Evolutionary conservation across 2,888 invertebrate genomes (phyloP).

Genomic region (Tenodera sinensis): DNA sequence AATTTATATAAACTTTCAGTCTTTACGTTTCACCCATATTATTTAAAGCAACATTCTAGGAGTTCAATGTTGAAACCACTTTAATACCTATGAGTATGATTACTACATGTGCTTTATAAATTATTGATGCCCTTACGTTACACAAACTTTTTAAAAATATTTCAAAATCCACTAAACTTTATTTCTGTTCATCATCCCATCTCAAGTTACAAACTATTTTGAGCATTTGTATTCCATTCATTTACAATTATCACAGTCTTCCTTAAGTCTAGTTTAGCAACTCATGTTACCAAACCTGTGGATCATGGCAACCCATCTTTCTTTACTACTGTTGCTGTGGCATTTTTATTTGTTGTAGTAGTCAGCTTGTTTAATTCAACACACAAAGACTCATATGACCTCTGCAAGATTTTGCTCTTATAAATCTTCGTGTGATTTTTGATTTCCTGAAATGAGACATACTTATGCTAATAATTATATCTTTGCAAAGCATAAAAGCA

Average conservation of each 20-base stretch:
- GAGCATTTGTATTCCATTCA: background rate
- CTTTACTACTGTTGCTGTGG: background rate
- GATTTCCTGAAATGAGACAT: constrained; percentile 17
- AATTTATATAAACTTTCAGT: background rate
- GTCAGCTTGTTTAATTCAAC: constrained; percentile 17
- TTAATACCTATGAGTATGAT: background rate
- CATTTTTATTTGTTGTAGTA: background rate
- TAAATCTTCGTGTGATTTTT: background rate
- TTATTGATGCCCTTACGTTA: background rate
- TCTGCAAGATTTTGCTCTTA: background rate
- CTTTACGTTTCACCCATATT: background rate
- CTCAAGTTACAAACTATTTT: background rate
- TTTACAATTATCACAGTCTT: constrained; percentile 1
- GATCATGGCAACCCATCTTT: background rate
- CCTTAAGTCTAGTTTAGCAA: background rate
- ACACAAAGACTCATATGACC: constrained; percentile 11
- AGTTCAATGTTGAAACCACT: background rate
- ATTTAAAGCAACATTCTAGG: background rate
- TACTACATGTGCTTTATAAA: background rate
- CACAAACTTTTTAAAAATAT: background rate
- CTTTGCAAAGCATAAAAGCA: too few relatives aligned
- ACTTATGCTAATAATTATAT: background rate
- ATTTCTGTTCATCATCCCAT: background rate
- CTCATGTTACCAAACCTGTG: background rate
- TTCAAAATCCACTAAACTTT: background rate